Base-by-base conservation (phyloP, 2,888 invertebrate species). In the Entomobrya multifasciata region DNA sequence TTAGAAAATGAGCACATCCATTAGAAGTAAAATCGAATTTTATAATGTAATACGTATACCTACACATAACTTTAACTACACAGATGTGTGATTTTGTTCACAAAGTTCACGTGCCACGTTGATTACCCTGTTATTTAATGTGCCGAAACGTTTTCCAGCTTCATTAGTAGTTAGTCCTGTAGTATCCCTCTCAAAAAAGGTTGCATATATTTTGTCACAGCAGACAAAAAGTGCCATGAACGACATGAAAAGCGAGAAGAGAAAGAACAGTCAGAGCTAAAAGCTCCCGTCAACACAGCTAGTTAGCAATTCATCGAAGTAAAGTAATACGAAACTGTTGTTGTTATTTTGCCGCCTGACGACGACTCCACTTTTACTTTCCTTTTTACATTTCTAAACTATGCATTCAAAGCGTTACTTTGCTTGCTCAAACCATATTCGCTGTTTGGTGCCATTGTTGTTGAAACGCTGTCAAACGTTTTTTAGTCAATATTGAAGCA, bases 111-210 rank as follows among this genome's bases (percentile, higher is more conserved):
- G 85, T 79, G 79, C 49, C 70, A 85, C 27, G 72, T 79, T 85
- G 85, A 85, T 85, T 85, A 85, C 85, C 57, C 79, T 85, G 85
- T 85, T 85, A 85, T 85, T 85, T 85, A 85, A 79, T 85, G 79
- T 85, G 78, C 72, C 79, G 85, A 79, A 85, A 47, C 78, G 52
- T 60, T 77, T 72, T 77, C 78, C 44, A 72, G 79, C 78, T 79
- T 79, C 85, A 85, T 85, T 85, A 72, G 79, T 70, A n/a, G n/a
- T n/a, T n/a, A n/a, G n/a, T n/a, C n/a, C n/a, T n/a, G 47, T 13
- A 49, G 36, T 55, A 67, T 27, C 41, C 65, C 60, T 57, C 57
- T 20, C n/a, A 72, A 57, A 44, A 22, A 55, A 67, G 41, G 62
- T 76, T 76, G 52, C 57, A 47, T 44, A 44, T 20, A 17, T 60